Evolutionary conservation across 2,888 invertebrate genomes (phyloP).

Genomic region (Drosophila putrida): DNA sequence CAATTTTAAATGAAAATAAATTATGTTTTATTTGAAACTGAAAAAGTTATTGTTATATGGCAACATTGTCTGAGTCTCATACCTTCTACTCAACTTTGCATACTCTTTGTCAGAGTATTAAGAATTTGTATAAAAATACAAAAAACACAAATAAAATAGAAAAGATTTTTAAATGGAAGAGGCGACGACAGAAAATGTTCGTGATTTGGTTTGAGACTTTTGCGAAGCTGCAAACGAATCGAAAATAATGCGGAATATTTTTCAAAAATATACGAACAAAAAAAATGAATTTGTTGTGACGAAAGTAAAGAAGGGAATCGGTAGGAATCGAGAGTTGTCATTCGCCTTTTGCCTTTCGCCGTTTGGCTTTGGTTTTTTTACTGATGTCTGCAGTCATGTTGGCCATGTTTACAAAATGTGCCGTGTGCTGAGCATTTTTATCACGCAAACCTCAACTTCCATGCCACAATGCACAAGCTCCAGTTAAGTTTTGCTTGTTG

Average conservation of each 20-base stretch:
- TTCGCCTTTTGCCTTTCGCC: conserved; percentile 21
- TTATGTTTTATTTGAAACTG: no score
- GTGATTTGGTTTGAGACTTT: conserved; percentile 65
- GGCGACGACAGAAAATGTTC: conserved; percentile 73
- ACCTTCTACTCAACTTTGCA: background rate
- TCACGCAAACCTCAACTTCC: conserved; percentile 59
- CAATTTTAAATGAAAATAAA: no score
- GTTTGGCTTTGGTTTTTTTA: conserved; percentile 28
- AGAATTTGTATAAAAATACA: conserved; percentile 58
- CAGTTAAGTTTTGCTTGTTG: conserved; percentile 41
- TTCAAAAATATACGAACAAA: conserved; percentile 38
- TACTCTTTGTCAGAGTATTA: background rate
- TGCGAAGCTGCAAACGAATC: conserved; percentile 55
- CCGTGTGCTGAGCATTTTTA: conserved; percentile 78
- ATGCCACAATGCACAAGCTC: conserved; percentile 27
- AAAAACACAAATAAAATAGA: conserved; percentile 16
- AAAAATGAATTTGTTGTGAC: conserved; percentile 19
- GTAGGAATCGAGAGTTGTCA: conserved; percentile 43
- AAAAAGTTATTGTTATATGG: no score
- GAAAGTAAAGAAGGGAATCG: conserved; percentile 27
- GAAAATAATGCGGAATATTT: conserved; percentile 76
- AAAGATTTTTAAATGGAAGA: conserved; percentile 49
- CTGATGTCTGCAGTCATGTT: conserved; percentile 59
- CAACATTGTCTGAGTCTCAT: background rate
- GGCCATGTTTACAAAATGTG: conserved; percentile 78